Percentiles rank a stretch among this genome's conserved stretches.
phyloP scores from a whole-genome alignment of 1,140 invertebrate genomes.

The Drosophila yakuba region DNA sequence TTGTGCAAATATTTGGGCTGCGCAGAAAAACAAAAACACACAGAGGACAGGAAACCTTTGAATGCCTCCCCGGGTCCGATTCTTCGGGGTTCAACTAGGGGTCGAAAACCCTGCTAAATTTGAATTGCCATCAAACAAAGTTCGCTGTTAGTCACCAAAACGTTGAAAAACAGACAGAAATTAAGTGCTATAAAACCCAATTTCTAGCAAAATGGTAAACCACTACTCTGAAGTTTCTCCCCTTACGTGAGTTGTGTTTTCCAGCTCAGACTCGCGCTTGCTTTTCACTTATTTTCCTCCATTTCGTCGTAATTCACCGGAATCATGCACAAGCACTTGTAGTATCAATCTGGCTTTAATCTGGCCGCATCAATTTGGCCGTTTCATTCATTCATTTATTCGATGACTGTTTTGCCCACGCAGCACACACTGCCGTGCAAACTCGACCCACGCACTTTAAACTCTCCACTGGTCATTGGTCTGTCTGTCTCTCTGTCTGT shows the following conservation, averaged over 20 bases:
- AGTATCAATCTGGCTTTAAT: constrained; percentile 7
- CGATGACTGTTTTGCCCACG: constrained; percentile 39
- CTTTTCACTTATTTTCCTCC: neutral
- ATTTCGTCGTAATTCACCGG: neutral
- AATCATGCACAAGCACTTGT: constrained; percentile 9
- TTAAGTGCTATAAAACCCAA: neutral
- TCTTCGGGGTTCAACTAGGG: constrained; percentile 7
- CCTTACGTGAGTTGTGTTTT: neutral
- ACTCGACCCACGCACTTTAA: constrained; percentile 28
- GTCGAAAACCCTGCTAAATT: constrained; percentile 23
- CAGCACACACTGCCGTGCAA: constrained; percentile 31
- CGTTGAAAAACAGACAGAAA: constrained; percentile 5
- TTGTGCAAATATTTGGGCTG: constrained; percentile 68
- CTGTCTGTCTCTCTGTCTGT: constrained; percentile 3
- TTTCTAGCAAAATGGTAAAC: no score
- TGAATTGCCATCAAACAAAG: constrained; percentile 7
- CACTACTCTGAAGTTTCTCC: no score
- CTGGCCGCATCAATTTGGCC: constrained; percentile 1
- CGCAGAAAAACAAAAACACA: constrained; percentile 16
- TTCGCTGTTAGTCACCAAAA: neutral
- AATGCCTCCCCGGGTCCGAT: neutral
- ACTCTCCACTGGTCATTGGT: constrained; percentile 11
- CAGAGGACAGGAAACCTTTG: constrained; percentile 14
- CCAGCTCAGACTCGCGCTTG: neutral
- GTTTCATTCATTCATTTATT: constrained; percentile 28